Evolutionary conservation across 35 echinoderm and acorn worm genomes (phyloP).

Genomic region (Amphiura filiformis): DNA sequence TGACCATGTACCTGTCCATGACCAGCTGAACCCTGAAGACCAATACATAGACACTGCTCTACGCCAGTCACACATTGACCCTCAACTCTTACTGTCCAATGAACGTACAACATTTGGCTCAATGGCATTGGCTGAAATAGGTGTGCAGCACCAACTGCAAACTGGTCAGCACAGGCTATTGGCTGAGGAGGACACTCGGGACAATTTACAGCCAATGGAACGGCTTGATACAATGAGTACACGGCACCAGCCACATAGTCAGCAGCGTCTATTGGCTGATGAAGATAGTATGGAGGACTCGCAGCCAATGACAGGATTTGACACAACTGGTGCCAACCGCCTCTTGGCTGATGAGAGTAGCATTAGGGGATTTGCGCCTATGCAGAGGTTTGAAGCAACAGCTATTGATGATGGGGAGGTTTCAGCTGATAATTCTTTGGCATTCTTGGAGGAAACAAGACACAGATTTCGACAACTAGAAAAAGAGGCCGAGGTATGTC

Average conservation of each 20-base stretch:
- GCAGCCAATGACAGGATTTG: neutral
- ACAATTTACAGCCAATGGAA: neutral
- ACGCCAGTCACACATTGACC: constrained; percentile 20
- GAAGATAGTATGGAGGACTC: neutral
- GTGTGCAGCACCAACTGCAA: too few relatives aligned
- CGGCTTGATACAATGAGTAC: neutral
- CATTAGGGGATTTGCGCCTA: constrained; percentile 24
- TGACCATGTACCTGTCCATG: neutral
- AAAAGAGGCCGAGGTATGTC: constrained; percentile 69
- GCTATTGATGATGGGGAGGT: constrained; percentile 9
- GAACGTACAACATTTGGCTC: too few relatives aligned
- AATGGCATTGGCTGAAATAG: too few relatives aligned
- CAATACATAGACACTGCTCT: constrained; percentile 36
- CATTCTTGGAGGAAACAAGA: constrained; percentile 68
- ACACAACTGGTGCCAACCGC: too few relatives aligned
- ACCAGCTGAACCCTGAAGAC: constrained; percentile 5
- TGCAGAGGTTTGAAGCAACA: too few relatives aligned
- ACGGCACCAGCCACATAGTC: neutral
- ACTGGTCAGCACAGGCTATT: neutral
- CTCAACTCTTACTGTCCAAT: neutral
- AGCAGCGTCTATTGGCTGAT: neutral
- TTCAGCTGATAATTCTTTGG: constrained; percentile 15
- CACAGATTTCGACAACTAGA: constrained; percentile 70
- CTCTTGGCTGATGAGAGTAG: constrained; percentile 14
- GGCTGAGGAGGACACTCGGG: neutral